These are phyloP conservation scores for Darevskia nairensis DNA, from an alignment of 2,797 vertebrate genomes.

Conservation along the genomic window DNA sequence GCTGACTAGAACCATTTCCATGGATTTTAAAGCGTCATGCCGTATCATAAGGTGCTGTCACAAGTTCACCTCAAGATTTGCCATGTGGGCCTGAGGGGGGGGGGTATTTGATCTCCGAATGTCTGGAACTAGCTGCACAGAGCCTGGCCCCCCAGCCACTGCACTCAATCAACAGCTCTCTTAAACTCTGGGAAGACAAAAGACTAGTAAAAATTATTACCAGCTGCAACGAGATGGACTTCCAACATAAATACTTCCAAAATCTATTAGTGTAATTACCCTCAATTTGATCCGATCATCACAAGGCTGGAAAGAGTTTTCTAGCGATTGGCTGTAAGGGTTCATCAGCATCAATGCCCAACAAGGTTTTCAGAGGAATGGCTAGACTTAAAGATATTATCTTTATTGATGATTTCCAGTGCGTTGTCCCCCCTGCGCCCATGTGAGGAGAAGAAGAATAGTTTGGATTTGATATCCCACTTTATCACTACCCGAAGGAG, in stretches of 20 bases:
- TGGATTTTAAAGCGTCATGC: not conserved
- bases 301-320: slow-evolving; percentile 52
- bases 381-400: slow-evolving; percentile 11
- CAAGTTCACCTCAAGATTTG: not conserved
- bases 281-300: slow-evolving; percentile 26
- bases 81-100: not conserved
- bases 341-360: slow-evolving; percentile 46
- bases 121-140: not conserved
- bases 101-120: no score
- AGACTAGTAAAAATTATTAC: slow-evolving; percentile 46
- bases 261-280: slow-evolving; percentile 44
- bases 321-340: slow-evolving; percentile 2
- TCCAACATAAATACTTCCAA: slow-evolving; percentile 55
- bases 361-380: slow-evolving; percentile 41
- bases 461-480: no score
- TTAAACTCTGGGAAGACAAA: slow-evolving; percentile 41
- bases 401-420: slow-evolving; percentile 6
- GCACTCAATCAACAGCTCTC: not conserved
- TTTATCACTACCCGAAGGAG: no score
- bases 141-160: not conserved
- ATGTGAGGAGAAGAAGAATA: not conserved
- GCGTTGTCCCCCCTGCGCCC: not conserved
- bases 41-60: not conserved
- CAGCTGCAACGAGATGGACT: slow-evolving; percentile 60
- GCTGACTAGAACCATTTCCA: not conserved